phyloP scores from a whole-genome alignment of 2,797 vertebrate genomes.

The Sebastiscus tertius region DNA sequence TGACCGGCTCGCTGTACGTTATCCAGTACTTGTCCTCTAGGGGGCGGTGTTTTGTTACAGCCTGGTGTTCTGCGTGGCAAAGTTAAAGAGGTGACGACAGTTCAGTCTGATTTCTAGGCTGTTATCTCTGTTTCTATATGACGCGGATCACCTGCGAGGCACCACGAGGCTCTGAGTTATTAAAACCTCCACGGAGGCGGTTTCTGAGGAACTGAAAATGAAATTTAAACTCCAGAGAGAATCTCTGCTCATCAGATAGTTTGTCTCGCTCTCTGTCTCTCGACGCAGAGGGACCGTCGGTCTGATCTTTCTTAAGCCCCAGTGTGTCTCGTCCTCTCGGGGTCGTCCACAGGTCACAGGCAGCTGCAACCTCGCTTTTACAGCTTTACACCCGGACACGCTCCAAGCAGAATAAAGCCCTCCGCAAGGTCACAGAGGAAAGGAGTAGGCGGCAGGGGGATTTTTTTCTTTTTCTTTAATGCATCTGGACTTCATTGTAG shows the following conservation, averaged over 20 bases:
- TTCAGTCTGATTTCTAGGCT: conserved; percentile 5
- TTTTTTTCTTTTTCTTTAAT: conserved; percentile 52
- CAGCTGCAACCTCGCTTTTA: conserved; percentile 63
- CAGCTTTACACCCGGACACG: conserved; percentile 65
- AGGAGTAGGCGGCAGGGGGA: conserved; percentile 46
- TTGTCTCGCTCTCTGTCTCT: not conserved
- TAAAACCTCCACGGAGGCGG: conserved; percentile 4
- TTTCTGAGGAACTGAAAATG: conserved; percentile 21
- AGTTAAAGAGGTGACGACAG: conserved; percentile 29
- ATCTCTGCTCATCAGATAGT: conserved; percentile 20
- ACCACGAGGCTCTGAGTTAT: not conserved
- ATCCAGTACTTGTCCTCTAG: conserved; percentile 59
- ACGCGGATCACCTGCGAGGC: conserved; percentile 21
- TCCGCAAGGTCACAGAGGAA: conserved; percentile 59
- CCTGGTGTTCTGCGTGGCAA: not conserved
- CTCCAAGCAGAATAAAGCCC: conserved; percentile 48
- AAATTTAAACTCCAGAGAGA: conserved; percentile 25
- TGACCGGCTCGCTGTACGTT: too few species aligned
- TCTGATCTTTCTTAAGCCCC: conserved; percentile 52
- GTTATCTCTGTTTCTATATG: conserved; percentile 3
- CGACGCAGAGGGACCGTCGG: conserved; percentile 8
- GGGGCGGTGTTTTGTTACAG: conserved; percentile 66
- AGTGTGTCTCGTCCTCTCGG: conserved; percentile 47
- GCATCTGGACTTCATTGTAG: conserved; percentile 86
- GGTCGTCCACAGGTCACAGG: conserved; percentile 77